These are phyloP conservation scores for Galerucella pusilla DNA, from an alignment of 2,888 invertebrate species.

Conservation along the genomic window DNA sequence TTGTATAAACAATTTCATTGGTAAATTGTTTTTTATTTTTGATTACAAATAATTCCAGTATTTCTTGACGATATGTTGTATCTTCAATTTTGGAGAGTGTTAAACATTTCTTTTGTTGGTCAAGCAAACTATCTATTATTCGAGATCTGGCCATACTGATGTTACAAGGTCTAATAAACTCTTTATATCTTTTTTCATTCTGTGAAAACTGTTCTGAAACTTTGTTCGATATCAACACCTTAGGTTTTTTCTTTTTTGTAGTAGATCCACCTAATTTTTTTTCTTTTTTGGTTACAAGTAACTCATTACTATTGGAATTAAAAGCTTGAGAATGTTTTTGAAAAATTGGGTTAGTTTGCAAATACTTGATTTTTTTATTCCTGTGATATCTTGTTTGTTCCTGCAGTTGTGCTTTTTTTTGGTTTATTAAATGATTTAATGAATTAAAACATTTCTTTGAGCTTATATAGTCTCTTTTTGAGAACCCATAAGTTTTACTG, in stretches of 20 bases:
- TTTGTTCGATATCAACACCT: neutral
- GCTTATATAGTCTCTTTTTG: neutral
- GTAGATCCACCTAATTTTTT: neutral
- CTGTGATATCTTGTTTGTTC: neutral
- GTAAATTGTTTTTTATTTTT: conserved; percentile 34
- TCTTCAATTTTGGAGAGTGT: neutral
- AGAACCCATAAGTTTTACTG: neutral
- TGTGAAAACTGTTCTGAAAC: neutral
- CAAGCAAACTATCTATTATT: conserved; percentile 25
- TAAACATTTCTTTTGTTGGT: neutral
- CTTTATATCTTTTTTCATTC: neutral
- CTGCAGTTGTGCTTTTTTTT: conserved; percentile 1
- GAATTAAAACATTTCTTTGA: neutral
- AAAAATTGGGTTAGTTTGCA: too few species aligned
- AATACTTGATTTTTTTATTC: too few species aligned
- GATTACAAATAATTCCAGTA: conserved; percentile 30
- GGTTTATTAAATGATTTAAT: neutral
- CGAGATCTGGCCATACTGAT: conserved; percentile 33
- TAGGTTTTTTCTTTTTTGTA: neutral
- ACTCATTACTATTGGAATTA: neutral
- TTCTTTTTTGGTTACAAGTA: neutral
- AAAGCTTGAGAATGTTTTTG: neutral
- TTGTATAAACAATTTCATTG: conserved; percentile 36
- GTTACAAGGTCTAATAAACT: conserved; percentile 36
- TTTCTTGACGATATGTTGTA: neutral